A percentile compares a stretch with the other conserved stretches of the same genome.
Evolutionary conservation across 2,113 vertebrate species (phyloP).

Genomic region (Chloroceryle aenea): DNA sequence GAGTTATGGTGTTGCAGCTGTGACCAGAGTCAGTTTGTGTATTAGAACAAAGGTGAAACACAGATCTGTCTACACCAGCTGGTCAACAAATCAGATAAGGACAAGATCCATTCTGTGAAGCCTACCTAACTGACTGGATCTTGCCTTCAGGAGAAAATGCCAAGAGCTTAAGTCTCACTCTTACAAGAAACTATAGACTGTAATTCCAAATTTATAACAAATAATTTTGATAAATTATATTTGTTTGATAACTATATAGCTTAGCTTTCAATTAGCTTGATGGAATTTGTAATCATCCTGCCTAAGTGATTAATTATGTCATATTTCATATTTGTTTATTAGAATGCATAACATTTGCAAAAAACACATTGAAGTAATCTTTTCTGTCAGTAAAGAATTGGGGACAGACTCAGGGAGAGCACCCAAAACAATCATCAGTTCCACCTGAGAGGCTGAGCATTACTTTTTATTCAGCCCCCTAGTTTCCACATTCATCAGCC

Average conservation of each 20-base stretch:
- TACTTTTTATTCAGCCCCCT: not conserved
- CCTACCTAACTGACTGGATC: too few relatives aligned
- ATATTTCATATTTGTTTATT: constrained; percentile 45
- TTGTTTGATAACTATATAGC: not conserved
- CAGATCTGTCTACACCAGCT: not conserved
- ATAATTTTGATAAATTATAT: not conserved
- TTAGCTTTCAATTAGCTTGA: constrained; percentile 42
- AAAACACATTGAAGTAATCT: constrained; percentile 10
- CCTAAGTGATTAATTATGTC: constrained; percentile 32
- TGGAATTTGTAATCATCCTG: constrained; percentile 9
- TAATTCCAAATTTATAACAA: not conserved
- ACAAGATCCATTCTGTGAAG: not conserved
- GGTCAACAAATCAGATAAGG: not conserved
- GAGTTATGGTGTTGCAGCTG: not conserved
- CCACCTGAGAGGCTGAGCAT: not conserved
- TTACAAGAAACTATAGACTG: not conserved
- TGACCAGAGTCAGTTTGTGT: not conserved
- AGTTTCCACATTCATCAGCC: constrained; percentile 7
- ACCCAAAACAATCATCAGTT: constrained; percentile 17
- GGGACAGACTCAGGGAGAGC: not conserved
- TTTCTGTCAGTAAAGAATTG: constrained; percentile 26
- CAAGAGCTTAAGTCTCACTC: not conserved
- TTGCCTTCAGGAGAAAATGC: not conserved
- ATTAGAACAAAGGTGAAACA: not conserved
- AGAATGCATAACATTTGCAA: not conserved